phyloP scores from a whole-genome alignment of 2,113 vertebrate species.

The Cacatua alba region DNA sequence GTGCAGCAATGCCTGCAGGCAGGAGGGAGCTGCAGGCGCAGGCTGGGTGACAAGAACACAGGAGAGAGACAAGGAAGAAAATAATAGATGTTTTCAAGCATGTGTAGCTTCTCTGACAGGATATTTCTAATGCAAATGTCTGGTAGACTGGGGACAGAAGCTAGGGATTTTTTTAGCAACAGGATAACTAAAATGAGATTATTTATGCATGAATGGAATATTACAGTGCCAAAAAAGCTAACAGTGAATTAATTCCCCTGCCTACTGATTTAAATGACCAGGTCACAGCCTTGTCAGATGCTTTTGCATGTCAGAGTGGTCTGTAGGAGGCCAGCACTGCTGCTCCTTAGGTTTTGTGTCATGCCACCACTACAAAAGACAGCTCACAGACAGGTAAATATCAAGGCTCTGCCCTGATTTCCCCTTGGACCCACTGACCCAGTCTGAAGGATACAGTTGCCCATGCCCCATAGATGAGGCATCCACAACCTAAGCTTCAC shows the following conservation, averaged over 20 bases:
- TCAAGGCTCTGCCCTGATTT: not conserved
- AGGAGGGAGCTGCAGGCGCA: not conserved
- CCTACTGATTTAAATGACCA: not conserved
- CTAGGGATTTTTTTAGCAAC: not conserved
- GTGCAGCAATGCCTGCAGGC: not conserved
- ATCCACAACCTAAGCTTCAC: not conserved
- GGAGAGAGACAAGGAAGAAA: not conserved
- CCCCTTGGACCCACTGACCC: not conserved
- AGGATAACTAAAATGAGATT: not conserved
- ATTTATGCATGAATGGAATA: slow-evolving; percentile 13
- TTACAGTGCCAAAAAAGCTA: not conserved
- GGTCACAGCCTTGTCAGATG: slow-evolving; percentile 42
- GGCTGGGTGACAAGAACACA: not conserved
- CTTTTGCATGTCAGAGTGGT: not conserved
- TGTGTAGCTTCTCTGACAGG: not conserved
- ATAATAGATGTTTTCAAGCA: not conserved
- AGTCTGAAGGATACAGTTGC: not conserved
- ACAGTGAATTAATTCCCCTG: not conserved
- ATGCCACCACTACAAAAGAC: not conserved
- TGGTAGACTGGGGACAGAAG: not conserved
- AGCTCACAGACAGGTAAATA: not conserved
- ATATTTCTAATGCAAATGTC: not conserved
- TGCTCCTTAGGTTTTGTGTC: not conserved
- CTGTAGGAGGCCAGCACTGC: not conserved
- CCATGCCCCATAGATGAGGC: rapidly evolving